Evolutionary conservation across 2,113 vertebrate genomes (phyloP).

Genomic region (Crotophaga sulcirostris): DNA sequence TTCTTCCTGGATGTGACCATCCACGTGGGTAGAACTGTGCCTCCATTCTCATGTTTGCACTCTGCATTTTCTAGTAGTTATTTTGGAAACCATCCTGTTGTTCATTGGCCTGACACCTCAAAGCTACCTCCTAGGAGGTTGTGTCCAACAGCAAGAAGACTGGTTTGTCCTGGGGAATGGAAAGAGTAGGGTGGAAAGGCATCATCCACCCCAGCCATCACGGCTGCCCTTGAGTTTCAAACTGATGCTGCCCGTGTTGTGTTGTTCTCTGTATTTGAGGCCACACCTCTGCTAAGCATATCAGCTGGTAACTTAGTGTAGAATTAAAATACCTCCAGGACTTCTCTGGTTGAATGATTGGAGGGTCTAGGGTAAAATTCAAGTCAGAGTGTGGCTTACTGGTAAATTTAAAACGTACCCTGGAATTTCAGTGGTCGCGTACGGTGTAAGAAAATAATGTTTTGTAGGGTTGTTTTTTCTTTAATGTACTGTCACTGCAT

Average conservation of each 20-base stretch:
- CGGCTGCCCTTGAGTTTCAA: background rate
- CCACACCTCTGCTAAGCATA: background rate
- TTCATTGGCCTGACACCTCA: background rate
- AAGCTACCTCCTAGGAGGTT: background rate
- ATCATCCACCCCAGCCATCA: background rate
- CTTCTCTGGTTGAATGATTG: background rate
- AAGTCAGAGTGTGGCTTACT: background rate
- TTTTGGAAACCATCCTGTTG: background rate
- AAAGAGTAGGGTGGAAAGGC: background rate
- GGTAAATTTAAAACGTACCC: background rate
- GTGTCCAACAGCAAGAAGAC: background rate
- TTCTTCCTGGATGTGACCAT: background rate
- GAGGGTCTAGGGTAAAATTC: background rate
- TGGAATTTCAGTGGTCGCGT: background rate
- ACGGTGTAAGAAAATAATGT: background rate
- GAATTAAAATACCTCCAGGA: background rate
- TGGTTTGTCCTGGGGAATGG: background rate
- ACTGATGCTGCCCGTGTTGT: background rate
- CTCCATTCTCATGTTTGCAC: background rate
- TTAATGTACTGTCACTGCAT: background rate
- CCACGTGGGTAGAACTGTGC: background rate
- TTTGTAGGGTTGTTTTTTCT: background rate
- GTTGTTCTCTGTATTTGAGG: background rate
- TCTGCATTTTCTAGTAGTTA: background rate
- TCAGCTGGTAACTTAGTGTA: background rate